Evolutionary conservation across 2,797 vertebrate species (phyloP).

Genomic region (Rhabdophis nuchalis): DNA sequence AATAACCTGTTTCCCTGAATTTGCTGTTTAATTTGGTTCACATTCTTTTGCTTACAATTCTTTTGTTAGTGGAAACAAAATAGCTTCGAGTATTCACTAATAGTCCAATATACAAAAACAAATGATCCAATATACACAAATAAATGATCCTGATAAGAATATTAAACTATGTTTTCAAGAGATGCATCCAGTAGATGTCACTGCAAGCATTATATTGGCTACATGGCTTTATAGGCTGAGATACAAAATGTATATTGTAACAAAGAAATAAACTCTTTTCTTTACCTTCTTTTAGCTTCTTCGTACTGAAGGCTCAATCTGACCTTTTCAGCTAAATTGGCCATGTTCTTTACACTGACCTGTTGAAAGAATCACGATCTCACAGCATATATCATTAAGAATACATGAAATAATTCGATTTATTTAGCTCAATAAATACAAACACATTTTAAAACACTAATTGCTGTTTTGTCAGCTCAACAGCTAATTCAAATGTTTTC

Average conservation of each 20-base stretch:
- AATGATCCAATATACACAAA: background rate
- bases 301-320: slow-evolving; percentile 80
- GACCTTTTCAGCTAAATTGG: slow-evolving; percentile 80
- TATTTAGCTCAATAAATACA: slow-evolving; percentile 10
- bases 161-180: fast-evolving
- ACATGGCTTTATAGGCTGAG: background rate
- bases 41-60: background rate
- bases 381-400: slow-evolving; percentile 35
- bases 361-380: slow-evolving; percentile 48
- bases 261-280: background rate
- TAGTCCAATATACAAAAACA: background rate
- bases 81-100: background rate
- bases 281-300: slow-evolving; percentile 82
- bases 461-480: slow-evolving; percentile 9
- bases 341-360: slow-evolving; percentile 72
- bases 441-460: slow-evolving; percentile 13
- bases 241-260: background rate
- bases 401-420: slow-evolving; percentile 17
- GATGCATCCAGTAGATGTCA: slow-evolving; percentile 59
- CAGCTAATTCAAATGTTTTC: background rate
- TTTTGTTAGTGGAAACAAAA: background rate
- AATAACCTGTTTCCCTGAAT: background rate
- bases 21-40: background rate
- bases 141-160: background rate
- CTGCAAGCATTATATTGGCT: slow-evolving; percentile 14